A percentile compares a stretch with the other conserved stretches of the same genome.
Conservation (phyloP, 2,888 invertebrate species). For the Parasteatoda lunata region DNA sequence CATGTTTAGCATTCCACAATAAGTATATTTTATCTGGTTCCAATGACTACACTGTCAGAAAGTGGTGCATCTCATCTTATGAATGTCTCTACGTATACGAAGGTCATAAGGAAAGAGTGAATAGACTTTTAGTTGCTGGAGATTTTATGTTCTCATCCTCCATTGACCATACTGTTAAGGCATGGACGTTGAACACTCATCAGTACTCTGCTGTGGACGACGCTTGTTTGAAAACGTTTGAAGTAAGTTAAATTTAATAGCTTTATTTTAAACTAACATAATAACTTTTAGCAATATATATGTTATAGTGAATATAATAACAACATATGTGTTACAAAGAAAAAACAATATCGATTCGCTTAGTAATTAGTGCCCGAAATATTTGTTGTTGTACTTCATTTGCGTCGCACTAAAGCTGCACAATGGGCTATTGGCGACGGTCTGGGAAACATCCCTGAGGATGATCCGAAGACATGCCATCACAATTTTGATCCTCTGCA, state of each 20-base stretch:
- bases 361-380: no score
- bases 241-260: slow-evolving; percentile 49
- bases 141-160: slow-evolving; percentile 73
- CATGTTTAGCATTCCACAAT: slow-evolving; percentile 75
- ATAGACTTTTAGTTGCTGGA: slow-evolving; percentile 76
- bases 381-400: no score
- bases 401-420: no score
- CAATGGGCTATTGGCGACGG: no score
- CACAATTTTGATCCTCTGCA: no score
- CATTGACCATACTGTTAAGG: slow-evolving; percentile 73
- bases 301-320: no score
- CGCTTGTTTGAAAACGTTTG: slow-evolving; percentile 70
- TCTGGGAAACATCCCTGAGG: no score
- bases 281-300: no score
- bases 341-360: no score
- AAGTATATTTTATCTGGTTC: slow-evolving; percentile 76
- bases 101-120: slow-evolving; percentile 76
- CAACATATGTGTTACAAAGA: no score
- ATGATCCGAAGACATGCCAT: no score
- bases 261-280: no score
- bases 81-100: slow-evolving; percentile 75
- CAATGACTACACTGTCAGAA: slow-evolving; percentile 76
- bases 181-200: slow-evolving; percentile 75
- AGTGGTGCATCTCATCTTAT: slow-evolving; percentile 77
- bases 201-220: slow-evolving; percentile 50